Evolutionary conservation across 2,113 vertebrate genomes (phyloP).

Genomic region (Pongo abelii): DNA sequence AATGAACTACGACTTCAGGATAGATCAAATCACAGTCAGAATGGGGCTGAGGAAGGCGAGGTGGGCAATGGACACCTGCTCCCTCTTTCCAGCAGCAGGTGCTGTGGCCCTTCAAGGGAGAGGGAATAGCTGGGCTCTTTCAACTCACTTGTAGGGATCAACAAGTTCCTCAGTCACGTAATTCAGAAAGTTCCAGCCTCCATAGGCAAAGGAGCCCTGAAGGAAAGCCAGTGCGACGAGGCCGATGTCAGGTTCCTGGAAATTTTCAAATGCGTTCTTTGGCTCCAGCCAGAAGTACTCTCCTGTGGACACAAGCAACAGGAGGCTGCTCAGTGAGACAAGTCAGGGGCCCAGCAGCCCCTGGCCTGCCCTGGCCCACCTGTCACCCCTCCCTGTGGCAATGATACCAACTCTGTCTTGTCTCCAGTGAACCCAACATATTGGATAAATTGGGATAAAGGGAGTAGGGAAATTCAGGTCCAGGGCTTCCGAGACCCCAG

Average conservation of each 20-base stretch:
- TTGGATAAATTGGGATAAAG: neutral
- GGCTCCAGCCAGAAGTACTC: constrained; percentile 95
- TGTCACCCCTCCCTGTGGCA: neutral
- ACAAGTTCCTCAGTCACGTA: constrained; percentile 96
- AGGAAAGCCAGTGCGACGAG: constrained; percentile 92
- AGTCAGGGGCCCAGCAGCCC: neutral
- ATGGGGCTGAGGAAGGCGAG: neutral
- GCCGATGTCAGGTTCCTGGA: constrained; percentile 91
- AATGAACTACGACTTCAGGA: neutral
- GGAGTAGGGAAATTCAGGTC: neutral
- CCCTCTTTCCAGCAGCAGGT: neutral
- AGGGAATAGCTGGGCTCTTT: neutral
- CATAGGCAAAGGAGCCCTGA: constrained; percentile 95
- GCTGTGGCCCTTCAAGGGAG: neutral
- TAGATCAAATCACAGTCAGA: neutral
- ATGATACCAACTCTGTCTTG: neutral
- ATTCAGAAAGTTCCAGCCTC: constrained; percentile 97
- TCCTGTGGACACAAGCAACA: constrained; percentile 80
- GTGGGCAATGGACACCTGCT: neutral
- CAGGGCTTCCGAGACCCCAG: neutral
- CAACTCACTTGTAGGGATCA: constrained; percentile 92
- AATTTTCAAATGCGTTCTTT: constrained; percentile 91
- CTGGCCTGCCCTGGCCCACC: no score
- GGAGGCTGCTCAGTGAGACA: neutral
- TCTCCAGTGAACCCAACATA: neutral